These are phyloP conservation scores for Toxotes chatareus DNA, from an alignment of 2,113 vertebrate genomes.

Conservation along the genomic window DNA sequence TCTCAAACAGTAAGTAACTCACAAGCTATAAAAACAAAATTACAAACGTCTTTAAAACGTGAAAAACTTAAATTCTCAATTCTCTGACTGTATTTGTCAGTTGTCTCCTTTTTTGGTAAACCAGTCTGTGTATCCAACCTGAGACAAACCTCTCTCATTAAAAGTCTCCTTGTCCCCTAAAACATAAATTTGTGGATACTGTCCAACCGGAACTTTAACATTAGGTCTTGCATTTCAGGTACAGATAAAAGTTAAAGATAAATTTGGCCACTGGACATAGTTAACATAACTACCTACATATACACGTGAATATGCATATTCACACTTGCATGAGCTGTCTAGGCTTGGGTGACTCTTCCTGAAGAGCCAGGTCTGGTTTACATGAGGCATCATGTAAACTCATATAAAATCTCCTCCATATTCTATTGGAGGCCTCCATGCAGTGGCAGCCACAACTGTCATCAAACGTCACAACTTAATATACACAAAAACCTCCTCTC, in stretches of 20 bases:
- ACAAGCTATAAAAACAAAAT: constrained; percentile 7
- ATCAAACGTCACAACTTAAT: neutral
- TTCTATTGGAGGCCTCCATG: neutral
- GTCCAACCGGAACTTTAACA: constrained; percentile 39
- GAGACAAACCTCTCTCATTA: neutral
- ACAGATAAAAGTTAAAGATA: neutral
- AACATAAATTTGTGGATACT: constrained; percentile 5
- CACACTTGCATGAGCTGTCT: neutral
- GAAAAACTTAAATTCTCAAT: neutral
- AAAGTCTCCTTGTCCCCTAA: neutral
- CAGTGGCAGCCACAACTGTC: neutral
- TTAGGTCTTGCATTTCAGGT: neutral
- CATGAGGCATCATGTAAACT: neutral
- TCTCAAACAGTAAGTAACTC: neutral
- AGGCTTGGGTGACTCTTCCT: neutral
- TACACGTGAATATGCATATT: neutral
- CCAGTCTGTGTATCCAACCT: neutral
- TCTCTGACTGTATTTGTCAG: neutral
- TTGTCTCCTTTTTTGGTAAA: neutral
- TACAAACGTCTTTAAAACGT: neutral
- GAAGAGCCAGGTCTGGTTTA: neutral
- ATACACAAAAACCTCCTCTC: neutral
- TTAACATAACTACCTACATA: constrained; percentile 3
- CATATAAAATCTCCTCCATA: neutral
- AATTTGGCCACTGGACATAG: neutral